Conservation (phyloP, 2,797 vertebrate genomes). For the Acipenser ruthenus region DNA sequence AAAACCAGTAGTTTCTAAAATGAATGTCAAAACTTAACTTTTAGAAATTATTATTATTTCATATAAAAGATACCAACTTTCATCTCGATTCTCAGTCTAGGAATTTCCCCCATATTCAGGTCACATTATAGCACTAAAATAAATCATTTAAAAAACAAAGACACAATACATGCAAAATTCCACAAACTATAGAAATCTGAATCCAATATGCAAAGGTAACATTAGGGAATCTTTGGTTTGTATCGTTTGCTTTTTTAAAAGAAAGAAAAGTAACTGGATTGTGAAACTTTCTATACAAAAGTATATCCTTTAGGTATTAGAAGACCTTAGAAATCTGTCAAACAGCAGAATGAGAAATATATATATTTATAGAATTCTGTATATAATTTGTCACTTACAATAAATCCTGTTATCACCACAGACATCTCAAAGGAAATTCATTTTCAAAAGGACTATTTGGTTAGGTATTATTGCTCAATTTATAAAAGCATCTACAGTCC, state of each 20-base stretch:
- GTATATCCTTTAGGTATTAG: slow-evolving; percentile 50
- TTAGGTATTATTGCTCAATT: slow-evolving; percentile 42
- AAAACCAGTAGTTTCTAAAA: no score
- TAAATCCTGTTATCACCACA: slow-evolving; percentile 38
- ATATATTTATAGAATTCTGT: slow-evolving; percentile 28
- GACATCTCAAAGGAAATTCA: slow-evolving; percentile 37
- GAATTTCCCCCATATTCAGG: slow-evolving; percentile 21
- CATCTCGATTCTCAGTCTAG: slow-evolving; percentile 23
- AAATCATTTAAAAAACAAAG: slow-evolving; percentile 36
- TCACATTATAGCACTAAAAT: slow-evolving; percentile 39
- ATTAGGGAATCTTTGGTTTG: slow-evolving; percentile 89
- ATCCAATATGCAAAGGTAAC: slow-evolving; percentile 70
- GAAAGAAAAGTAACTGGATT: slow-evolving; percentile 52
- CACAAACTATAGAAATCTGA: slow-evolving; percentile 46
- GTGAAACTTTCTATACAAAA: slow-evolving; percentile 53
- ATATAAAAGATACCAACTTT: slow-evolving; percentile 14
- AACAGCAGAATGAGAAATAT: slow-evolving; percentile 39
- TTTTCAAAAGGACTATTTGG: slow-evolving; percentile 31
- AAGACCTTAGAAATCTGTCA: slow-evolving; percentile 48
- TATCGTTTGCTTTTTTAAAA: slow-evolving; percentile 70
- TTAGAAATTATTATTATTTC: no score
- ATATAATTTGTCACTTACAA: slow-evolving; percentile 44
- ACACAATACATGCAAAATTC: slow-evolving; percentile 42
- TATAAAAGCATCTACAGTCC: slow-evolving; percentile 27
- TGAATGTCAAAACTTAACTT: no score